Evolutionary conservation across 1,140 invertebrate genomes (phyloP).

Genomic region (Saccostrea echinata): DNA sequence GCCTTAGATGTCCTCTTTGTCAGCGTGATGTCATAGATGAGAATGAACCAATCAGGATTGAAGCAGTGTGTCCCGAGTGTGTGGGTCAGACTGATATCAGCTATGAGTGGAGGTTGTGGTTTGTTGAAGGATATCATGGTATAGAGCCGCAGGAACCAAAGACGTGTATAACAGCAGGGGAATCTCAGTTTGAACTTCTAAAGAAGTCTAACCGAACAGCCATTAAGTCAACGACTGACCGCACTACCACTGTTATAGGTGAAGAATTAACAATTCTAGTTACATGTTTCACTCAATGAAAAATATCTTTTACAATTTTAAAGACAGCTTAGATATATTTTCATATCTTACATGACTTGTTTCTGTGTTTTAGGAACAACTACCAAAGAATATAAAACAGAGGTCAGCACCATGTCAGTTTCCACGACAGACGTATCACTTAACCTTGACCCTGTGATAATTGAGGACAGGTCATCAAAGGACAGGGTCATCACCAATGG

Average conservation of each 20-base stretch:
- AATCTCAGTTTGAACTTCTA: neutral
- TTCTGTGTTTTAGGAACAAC: neutral
- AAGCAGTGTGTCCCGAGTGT: neutral
- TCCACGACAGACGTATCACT: neutral
- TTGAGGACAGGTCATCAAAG: neutral
- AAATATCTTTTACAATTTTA: no score
- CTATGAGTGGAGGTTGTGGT: neutral
- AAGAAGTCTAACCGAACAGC: neutral
- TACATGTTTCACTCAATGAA: no score
- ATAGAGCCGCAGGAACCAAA: neutral
- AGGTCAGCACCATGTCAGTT: neutral
- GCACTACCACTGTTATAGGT: neutral
- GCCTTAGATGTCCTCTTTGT: neutral
- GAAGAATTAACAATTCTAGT: neutral
- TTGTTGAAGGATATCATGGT: neutral
- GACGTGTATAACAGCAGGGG: neutral
- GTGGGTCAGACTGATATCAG: neutral
- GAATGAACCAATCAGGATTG: slow-evolving; percentile 10
- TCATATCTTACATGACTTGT: no score
- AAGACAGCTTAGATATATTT: no score
- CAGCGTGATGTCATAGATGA: neutral
- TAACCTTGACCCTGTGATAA: neutral
- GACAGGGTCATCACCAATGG: neutral
- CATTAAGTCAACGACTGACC: neutral
- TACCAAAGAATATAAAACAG: neutral